A percentile compares a stretch with the other conserved stretches of the same genome.
phyloP scores from a whole-genome alignment of 2,888 invertebrate genomes.

The Venustoraphidia nigricollis region DNA sequence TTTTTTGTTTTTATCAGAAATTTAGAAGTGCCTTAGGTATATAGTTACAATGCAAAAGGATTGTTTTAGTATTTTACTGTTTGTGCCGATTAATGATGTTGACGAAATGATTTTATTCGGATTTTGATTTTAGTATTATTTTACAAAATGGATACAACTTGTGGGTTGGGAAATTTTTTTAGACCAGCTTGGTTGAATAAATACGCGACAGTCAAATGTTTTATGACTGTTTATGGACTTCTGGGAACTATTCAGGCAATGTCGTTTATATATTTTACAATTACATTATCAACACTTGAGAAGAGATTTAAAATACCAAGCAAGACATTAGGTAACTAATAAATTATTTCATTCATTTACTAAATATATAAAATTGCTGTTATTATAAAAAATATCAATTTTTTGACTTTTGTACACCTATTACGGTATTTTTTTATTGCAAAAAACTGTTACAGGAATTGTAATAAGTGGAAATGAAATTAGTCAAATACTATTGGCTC shows the following conservation, averaged over 20 bases:
- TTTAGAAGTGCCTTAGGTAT: too few relatives aligned
- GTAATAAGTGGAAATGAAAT: conserved; percentile 53
- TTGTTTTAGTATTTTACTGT: not conserved
- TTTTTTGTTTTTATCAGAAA: too few relatives aligned
- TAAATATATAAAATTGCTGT: not conserved
- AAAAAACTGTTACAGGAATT: conserved; percentile 32
- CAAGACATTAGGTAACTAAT: conserved; percentile 40
- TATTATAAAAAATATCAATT: too few relatives aligned
- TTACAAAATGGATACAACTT: conserved; percentile 16
- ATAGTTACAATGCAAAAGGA: too few relatives aligned
- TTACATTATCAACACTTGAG: conserved; percentile 48
- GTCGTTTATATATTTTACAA: conserved; percentile 47
- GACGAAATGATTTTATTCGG: too few relatives aligned
- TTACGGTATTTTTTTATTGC: too few relatives aligned
- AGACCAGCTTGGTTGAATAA: conserved; percentile 42
- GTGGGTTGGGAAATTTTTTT: conserved; percentile 38
- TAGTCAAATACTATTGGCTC: conserved; percentile 45
- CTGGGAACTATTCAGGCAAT: conserved; percentile 48
- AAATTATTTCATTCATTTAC: conserved; percentile 4
- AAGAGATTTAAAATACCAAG: conserved; percentile 53
- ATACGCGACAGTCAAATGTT: conserved; percentile 39
- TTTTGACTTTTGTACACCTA: not conserved
- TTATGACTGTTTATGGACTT: conserved; percentile 43
- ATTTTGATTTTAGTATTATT: not conserved
- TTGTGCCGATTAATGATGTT: not conserved